Conservation (phyloP, 2,113 vertebrate genomes). For the Malaclemys terrapin region DNA sequence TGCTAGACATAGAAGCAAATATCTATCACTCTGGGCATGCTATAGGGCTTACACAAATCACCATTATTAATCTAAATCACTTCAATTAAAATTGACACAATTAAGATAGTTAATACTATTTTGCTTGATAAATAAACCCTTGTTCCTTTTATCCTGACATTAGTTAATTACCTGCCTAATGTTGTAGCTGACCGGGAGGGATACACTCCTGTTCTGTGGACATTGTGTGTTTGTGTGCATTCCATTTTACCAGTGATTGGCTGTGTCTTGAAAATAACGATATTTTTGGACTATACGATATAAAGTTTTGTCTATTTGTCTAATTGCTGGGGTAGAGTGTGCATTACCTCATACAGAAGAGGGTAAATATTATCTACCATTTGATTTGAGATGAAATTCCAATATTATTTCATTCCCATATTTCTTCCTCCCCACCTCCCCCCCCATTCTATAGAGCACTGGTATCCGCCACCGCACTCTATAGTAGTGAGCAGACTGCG, state of each 20-base stretch:
- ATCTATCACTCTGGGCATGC: not conserved
- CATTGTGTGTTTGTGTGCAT: accelerated
- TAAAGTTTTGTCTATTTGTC: slow-evolving; percentile 7
- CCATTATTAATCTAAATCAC: slow-evolving; percentile 61
- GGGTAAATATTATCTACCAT: not conserved
- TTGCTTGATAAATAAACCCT: slow-evolving; percentile 65
- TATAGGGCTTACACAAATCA: not conserved
- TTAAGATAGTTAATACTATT: slow-evolving; percentile 53
- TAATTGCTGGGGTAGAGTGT: not conserved
- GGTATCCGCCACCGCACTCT: not conserved
- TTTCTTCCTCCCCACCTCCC: not conserved
- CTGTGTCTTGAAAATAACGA: not conserved
- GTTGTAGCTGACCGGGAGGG: not conserved
- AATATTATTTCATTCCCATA: not conserved
- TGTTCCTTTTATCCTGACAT: slow-evolving; percentile 3
- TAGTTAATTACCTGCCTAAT: slow-evolving; percentile 37
- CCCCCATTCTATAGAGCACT: not conserved
- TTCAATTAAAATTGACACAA: slow-evolving; percentile 49
- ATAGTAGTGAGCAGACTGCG: slow-evolving; percentile 55
- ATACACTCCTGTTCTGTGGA: not conserved
- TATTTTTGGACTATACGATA: not conserved
- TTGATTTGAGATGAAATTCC: slow-evolving; percentile 6
- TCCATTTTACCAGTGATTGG: not conserved
- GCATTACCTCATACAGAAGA: not conserved
- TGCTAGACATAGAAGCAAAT: slow-evolving; percentile 18